Evolutionary conservation across 2,888 invertebrate genomes (phyloP).

Genomic region (Phortica magna): DNA sequence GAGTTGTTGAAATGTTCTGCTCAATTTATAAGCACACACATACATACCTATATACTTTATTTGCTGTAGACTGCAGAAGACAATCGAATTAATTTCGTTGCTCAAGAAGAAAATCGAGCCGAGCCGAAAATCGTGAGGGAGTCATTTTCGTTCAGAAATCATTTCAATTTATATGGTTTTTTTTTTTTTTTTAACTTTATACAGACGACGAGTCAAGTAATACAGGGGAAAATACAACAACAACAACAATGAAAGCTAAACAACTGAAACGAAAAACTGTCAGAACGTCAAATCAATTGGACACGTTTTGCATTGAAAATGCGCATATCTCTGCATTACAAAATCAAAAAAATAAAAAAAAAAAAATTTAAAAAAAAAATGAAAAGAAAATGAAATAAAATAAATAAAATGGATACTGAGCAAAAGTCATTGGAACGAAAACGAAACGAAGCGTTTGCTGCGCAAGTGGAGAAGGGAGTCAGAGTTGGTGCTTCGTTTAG

Average conservation of each 20-base stretch:
- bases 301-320: conserved; percentile 53
- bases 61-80: background rate
- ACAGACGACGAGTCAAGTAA: background rate
- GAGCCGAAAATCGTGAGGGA: conserved; percentile 18
- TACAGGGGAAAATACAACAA: conserved; percentile 4
- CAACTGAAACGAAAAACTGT: conserved; percentile 35
- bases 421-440: background rate
- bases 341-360: conserved; percentile 11
- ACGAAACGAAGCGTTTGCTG: conserved; percentile 8
- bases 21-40: no score
- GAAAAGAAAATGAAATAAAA: background rate
- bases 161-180: conserved; percentile 37
- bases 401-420: background rate
- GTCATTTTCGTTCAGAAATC: conserved; percentile 36
- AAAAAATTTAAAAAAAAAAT: background rate
- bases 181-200: background rate
- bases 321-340: conserved; percentile 30
- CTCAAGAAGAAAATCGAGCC: background rate
- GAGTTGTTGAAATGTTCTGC: no score
- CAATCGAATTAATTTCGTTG: conserved; percentile 5
- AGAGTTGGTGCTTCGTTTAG: background rate
- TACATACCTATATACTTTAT: no score
- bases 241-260: conserved; percentile 33
- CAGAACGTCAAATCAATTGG: conserved; percentile 61
- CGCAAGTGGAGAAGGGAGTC: conserved; percentile 15